Conservation (phyloP, 2,113 vertebrate species). For the Nyctereutes procyonoides region DNA sequence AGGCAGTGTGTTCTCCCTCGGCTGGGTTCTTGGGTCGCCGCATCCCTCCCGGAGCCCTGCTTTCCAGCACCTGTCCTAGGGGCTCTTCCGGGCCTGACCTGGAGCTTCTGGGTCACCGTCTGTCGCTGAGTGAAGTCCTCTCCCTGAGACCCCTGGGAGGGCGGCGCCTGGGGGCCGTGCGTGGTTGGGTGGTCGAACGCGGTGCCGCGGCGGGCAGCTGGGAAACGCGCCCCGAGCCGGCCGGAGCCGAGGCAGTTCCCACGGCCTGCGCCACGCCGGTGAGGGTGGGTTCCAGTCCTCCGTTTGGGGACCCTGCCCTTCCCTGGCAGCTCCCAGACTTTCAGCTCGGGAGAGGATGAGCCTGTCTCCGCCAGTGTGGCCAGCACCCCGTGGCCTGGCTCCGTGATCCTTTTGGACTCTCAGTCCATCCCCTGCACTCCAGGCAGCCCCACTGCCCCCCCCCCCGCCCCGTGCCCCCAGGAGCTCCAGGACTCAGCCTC, state of each 20-base stretch:
- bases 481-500: not conserved
- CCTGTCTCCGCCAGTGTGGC: not conserved
- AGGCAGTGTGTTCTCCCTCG: too few relatives aligned
- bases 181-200: not conserved
- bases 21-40: not conserved
- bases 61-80: not conserved
- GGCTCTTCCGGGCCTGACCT: not conserved
- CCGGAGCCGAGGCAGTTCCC: not conserved
- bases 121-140: not conserved
- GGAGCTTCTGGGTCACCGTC: not conserved
- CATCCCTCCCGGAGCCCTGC: not conserved
- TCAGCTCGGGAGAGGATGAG: not conserved
- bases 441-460: not conserved
- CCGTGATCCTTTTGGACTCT: too few relatives aligned
- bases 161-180: not conserved
- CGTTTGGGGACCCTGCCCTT: accelerated
- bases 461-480: not conserved
- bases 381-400: not conserved
- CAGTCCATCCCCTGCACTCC: not conserved
- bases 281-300: accelerated
- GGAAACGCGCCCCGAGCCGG: not conserved
- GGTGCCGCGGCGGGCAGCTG: not conserved
- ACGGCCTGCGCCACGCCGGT: not conserved
- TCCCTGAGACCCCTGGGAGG: not conserved
- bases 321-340: not conserved